Base-by-base conservation (phyloP, 1,140 invertebrate genomes). In the Bicyclus anynana region DNA sequence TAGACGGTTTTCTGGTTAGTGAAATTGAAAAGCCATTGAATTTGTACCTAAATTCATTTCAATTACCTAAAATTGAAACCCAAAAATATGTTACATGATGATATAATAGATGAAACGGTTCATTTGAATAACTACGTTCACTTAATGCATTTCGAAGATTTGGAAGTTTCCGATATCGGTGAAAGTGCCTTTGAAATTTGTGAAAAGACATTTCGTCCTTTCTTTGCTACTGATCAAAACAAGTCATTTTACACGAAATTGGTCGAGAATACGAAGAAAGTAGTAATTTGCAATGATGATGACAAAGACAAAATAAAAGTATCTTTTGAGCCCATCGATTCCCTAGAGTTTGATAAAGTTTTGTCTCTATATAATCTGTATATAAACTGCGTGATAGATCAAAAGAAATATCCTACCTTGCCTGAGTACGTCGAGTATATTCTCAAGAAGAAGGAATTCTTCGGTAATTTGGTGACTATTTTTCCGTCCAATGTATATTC, bases 31-130 rank as follows among this genome's bases (percentile, higher is more conserved):
- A 71, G 9, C 61, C 56, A 7, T 56, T 4, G 7, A 69, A 69
- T 56, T 0, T 74, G 18, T 49, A 62, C 12, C n/a, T n/a, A n/a
- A n/a, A n/a, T n/a, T n/a, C 66, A 64, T 46, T 53, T 74, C 0
- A 70, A 68, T 55, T 74, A 71, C 16, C 18, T 74, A n/a, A 69
- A 67, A 35, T 50, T 69, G 17, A 29, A 65, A 26, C 71, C 70
- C 44, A 65, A 68, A 44, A 48, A 53, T 13, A 57, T 67, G 46
- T 29, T 67, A 20, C 38, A 16, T 7, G 65, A 74, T 10, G 46
- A 66, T 26, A 33, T 60, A 26, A 6, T 62, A 7, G 50, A 66
- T n/a, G 55, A 62, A 27, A 46, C 53, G 42, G 59, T 72, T 42
- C 26, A 64, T 38, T 49, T 66, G 6, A 66, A 59, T 42, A 57